phyloP scores from a whole-genome alignment of 2,888 invertebrate genomes.

The Eristalis intricaria region DNA sequence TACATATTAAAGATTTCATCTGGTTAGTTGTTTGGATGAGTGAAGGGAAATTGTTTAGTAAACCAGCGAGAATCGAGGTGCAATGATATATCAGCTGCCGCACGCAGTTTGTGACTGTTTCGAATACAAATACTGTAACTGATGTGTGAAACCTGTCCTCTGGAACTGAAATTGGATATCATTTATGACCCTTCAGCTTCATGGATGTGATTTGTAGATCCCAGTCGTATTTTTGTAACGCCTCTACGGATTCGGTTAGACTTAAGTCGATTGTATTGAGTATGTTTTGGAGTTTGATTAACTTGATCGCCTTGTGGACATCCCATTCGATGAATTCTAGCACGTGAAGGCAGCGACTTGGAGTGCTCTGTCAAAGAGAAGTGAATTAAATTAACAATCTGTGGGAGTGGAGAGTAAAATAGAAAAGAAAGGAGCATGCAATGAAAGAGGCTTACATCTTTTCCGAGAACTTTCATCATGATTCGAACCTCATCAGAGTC shows the following conservation, averaged over 20 bases:
- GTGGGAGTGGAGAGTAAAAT: no score
- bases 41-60: constrained; percentile 1
- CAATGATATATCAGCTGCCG: constrained; percentile 7
- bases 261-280: constrained; percentile 76
- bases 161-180: not conserved
- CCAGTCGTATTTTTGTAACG: constrained; percentile 80
- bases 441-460: constrained; percentile 83
- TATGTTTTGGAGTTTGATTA: constrained; percentile 80
- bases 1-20: constrained; percentile 44
- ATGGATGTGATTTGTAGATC: constrained; percentile 80
- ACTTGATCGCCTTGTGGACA: constrained; percentile 93
- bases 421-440: not conserved
- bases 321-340: constrained; percentile 94
- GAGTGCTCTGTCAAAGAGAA: constrained; percentile 83
- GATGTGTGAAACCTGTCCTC: not conserved
- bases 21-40: constrained; percentile 12
- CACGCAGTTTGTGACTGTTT: constrained; percentile 53
- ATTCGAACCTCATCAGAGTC: constrained; percentile 96
- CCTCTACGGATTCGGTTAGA: constrained; percentile 78
- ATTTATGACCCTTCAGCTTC: constrained; percentile 76
- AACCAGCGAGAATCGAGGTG: constrained; percentile 30
- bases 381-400: not conserved
- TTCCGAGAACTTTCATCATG: constrained; percentile 93
- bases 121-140: constrained; percentile 48
- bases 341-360: constrained; percentile 90